A percentile compares a stretch with the other conserved stretches of the same genome.
These are phyloP conservation scores for Benthosema pterotum DNA, from an alignment of 2,797 vertebrate genomes.

Conservation along the genomic window DNA sequence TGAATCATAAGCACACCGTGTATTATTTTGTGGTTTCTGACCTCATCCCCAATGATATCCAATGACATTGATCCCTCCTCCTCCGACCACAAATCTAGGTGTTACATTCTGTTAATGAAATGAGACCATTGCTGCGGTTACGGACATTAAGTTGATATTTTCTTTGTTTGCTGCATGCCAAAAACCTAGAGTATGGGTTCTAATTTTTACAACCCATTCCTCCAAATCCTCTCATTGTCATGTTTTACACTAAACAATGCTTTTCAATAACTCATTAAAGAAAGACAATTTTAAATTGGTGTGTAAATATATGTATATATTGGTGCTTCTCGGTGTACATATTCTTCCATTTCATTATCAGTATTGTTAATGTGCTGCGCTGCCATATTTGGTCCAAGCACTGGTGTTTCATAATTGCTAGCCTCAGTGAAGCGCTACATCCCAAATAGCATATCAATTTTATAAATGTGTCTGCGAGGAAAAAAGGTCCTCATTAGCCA, in stretches of 20 bases:
- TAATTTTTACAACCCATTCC: neutral
- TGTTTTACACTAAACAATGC: neutral
- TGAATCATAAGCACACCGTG: too few relatives aligned
- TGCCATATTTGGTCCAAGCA: conserved; percentile 48
- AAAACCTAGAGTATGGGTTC: neutral
- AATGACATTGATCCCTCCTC: neutral
- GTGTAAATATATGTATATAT: conserved; percentile 72
- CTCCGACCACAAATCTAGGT: conserved; percentile 19
- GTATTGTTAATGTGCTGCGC: conserved; percentile 53
- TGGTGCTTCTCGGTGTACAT: conserved; percentile 73
- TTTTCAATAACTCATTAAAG: conserved; percentile 6
- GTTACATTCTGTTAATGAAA: conserved; percentile 2
- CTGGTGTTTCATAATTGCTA: conserved; percentile 44
- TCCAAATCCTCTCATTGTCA: conserved; percentile 3
- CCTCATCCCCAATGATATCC: neutral
- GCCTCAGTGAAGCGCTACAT: conserved; percentile 38
- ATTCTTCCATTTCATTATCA: conserved; percentile 63
- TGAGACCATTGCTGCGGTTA: neutral
- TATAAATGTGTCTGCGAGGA: neutral
- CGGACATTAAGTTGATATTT: neutral
- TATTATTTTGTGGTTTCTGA: too few relatives aligned
- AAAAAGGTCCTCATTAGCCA: too few relatives aligned
- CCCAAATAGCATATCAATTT: conserved; percentile 47
- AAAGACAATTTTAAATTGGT: conserved; percentile 4
- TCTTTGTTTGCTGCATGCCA: neutral